phyloP scores from a whole-genome alignment of 2,113 vertebrate genomes.

The Crotalus tigris region DNA sequence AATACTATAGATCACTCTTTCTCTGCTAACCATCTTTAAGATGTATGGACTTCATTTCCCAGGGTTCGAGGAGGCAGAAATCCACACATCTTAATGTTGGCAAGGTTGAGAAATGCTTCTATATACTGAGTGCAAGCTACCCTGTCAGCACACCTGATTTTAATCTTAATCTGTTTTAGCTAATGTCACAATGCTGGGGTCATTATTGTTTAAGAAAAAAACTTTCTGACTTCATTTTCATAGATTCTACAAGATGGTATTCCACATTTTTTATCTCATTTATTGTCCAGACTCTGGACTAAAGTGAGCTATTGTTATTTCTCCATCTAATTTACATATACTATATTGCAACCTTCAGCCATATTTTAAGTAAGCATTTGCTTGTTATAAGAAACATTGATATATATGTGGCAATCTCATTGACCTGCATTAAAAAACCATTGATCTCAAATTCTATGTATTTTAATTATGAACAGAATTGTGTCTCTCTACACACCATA shows the following conservation, averaged over 20 bases:
- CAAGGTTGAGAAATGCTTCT: too few species aligned
- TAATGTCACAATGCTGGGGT: background rate
- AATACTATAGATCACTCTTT: background rate
- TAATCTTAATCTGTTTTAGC: background rate
- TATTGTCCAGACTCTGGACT: background rate
- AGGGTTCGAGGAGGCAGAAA: background rate
- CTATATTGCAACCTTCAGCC: background rate
- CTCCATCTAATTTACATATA: background rate
- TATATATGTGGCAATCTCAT: background rate
- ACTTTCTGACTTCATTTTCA: background rate
- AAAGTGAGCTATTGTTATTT: background rate
- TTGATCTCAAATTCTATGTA: background rate
- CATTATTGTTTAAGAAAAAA: background rate
- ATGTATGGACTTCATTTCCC: background rate
- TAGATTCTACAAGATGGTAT: background rate
- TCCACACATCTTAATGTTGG: background rate
- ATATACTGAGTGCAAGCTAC: background rate
- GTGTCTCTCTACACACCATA: background rate
- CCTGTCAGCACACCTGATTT: background rate
- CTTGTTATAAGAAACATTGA: background rate
- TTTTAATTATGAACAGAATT: background rate
- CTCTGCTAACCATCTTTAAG: background rate
- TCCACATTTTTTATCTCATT: background rate
- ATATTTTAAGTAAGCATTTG: background rate
- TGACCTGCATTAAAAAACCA: background rate